Evolutionary conservation across 1,140 invertebrate species (phyloP), one percentile per base, ranked within the genome.

Genomic region (Globodera ellingtonae): DNA sequence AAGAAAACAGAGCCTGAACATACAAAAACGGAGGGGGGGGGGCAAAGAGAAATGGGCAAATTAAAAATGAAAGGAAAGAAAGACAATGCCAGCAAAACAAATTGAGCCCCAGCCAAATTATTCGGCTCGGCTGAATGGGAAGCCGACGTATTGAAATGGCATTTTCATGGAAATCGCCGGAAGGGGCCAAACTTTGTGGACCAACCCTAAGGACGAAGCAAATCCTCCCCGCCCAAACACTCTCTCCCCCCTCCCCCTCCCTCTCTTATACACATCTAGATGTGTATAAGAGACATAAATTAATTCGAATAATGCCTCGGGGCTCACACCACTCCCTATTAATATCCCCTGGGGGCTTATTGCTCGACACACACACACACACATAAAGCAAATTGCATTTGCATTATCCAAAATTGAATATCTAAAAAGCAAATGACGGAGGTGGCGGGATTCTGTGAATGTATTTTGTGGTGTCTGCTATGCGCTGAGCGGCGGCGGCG

Each of bases 291-390:
- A n/a, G n/a, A n/a, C n/a, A 70, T 70, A 70, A 70, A 70, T 70
- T 70, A 70, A 70, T 70, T 70, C 46, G 67, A 70, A 70, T 44
- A 35, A 21, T 21, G 24, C 46, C 24, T 70, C 67, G 67, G 46
- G 67, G 56, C 56, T 59, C 18, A 59, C 56, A 18, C 56, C 56
- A 5, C 10, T 15, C 5, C 15, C 15, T 59, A 59, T 59, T 59
- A 59, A 59, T 59, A 59, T 15, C 56, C 56, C 56, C 56, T 59
- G 56, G 56, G 56, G 56, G 56, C 56, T 59, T 59, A 59, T 59
- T 59, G 56, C 15, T 18, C 15, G 15, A 35, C 35, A 35, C 18
- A 59, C 56, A 59, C 9, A n/a, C n/a, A n/a, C n/a, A 59, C 56
- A 18, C 56, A 70, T 44, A 70, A 44, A 44, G 67, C 67, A 70